Conservation (phyloP, 2,888 invertebrate genomes). For the Zygothrica quintamaculata region DNA sequence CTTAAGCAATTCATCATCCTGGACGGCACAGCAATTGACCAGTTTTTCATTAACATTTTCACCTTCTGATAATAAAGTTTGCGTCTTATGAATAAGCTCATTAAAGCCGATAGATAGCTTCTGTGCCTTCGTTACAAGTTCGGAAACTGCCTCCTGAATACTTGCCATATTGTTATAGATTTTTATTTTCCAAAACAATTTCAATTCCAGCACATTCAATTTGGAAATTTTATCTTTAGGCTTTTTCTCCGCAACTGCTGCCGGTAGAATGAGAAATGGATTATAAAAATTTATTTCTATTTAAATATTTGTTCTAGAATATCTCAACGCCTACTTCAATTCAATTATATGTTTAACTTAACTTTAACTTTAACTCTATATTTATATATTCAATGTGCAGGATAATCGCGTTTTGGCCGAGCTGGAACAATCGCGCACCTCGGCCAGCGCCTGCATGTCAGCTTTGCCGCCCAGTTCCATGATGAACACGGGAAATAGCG, state of each 20-base stretch:
- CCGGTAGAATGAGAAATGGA: too few relatives aligned
- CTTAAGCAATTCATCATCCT: conserved; percentile 53
- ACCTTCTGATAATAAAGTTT: conserved; percentile 46
- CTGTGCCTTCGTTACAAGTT: conserved; percentile 28
- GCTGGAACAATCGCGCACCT: conserved; percentile 91
- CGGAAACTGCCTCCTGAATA: background rate
- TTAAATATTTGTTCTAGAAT: background rate
- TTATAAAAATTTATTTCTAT: too few relatives aligned
- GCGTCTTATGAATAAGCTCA: conserved; percentile 32
- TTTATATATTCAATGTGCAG: too few relatives aligned
- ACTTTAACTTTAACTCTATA: too few relatives aligned
- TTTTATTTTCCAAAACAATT: background rate
- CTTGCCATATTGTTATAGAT: conserved; percentile 16
- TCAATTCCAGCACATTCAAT: conserved; percentile 20
- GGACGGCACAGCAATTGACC: conserved; percentile 27
- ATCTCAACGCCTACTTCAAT: conserved; percentile 4
- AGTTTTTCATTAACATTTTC: conserved; percentile 35
- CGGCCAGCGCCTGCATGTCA: conserved; percentile 80
- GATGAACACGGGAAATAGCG: conserved; percentile 80
- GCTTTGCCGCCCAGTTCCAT: conserved; percentile 82
- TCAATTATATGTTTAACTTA: too few relatives aligned
- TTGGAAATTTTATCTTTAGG: conserved; percentile 16
- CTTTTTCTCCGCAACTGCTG: conserved; percentile 3
- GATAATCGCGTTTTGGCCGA: conserved; percentile 95
- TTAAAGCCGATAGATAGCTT: conserved; percentile 28